phyloP scores from a whole-genome alignment of 2,113 vertebrate species.

The Puntigrus tetrazona region DNA sequence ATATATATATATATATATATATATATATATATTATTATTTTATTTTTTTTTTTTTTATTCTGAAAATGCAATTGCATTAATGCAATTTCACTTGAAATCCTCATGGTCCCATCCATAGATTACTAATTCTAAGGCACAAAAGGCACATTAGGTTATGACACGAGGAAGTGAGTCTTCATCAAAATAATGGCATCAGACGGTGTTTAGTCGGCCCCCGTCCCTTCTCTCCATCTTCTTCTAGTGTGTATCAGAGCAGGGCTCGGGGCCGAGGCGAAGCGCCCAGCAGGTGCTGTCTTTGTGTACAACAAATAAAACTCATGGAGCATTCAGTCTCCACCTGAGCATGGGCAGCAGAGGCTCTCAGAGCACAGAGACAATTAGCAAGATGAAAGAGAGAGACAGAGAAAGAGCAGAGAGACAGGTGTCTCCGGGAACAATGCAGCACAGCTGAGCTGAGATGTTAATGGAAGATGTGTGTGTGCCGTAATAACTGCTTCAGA shows the following conservation, averaged over 20 bases:
- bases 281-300: conserved; percentile 62
- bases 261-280: neutral
- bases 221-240: conserved; percentile 31
- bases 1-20: no score
- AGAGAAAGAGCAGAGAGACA: conserved; percentile 39
- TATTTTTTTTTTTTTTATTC: neutral
- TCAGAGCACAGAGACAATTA: conserved; percentile 56
- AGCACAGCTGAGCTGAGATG: conserved; percentile 9
- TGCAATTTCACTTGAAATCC: neutral
- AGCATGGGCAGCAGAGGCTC: conserved; percentile 32
- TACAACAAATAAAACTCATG: conserved; percentile 47
- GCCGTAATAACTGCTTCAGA: neutral
- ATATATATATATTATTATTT: no score
- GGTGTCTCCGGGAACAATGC: conserved; percentile 43
- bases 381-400: conserved; percentile 59
- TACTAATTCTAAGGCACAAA: neutral
- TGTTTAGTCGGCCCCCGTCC: conserved; percentile 11
- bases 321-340: conserved; percentile 51
- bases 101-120: neutral
- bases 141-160: neutral
- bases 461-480: conserved; percentile 21
- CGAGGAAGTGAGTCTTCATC: conserved; percentile 10
- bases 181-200: neutral
- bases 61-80: neutral
- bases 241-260: conserved; percentile 52